Conservation (phyloP, 2,888 invertebrate genomes). For the Miltochrista miniata region DNA sequence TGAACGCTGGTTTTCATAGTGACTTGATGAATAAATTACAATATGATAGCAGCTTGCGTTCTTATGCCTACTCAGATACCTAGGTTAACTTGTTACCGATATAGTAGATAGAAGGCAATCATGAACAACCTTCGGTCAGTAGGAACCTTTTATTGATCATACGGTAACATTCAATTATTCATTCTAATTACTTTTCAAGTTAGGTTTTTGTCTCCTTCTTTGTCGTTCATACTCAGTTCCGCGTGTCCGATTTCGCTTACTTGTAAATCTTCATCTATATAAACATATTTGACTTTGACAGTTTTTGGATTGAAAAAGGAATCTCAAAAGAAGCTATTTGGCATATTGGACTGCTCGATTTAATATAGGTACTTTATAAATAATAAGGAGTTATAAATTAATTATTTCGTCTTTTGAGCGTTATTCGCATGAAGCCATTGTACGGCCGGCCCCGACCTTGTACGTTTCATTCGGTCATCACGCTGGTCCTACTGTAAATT, state of each 20-base stretch:
- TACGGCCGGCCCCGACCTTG: constrained; percentile 73
- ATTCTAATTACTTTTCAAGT: constrained; percentile 45
- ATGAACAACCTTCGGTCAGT: constrained; percentile 48
- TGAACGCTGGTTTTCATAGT: constrained; percentile 33
- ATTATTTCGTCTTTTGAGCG: constrained; percentile 35
- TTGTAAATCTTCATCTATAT: neutral
- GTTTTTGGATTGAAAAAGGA: neutral
- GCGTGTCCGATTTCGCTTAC: constrained; percentile 6
- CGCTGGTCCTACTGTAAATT: constrained; percentile 52
- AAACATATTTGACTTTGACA: neutral
- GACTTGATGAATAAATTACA: constrained; percentile 52
- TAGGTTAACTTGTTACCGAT: constrained; percentile 63
- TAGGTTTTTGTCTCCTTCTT: constrained; percentile 33
- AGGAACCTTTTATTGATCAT: constrained; percentile 47
- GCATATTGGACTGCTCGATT: constrained; percentile 13
- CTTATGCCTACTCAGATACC: constrained; percentile 40
- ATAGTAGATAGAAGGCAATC: constrained; percentile 66
- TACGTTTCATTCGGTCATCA: constrained; percentile 61
- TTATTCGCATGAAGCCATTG: constrained; percentile 64
- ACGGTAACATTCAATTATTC: constrained; percentile 13
- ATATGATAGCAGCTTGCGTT: constrained; percentile 30
- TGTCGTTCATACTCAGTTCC: constrained; percentile 37
- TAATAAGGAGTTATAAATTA: constrained; percentile 44
- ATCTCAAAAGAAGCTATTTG: neutral
- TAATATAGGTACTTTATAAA: constrained; percentile 35